Percentiles rank a stretch among this genome's conserved stretches.
phyloP scores from a whole-genome alignment of 2,113 vertebrate genomes.

The Nycticryphes semicollaris region DNA sequence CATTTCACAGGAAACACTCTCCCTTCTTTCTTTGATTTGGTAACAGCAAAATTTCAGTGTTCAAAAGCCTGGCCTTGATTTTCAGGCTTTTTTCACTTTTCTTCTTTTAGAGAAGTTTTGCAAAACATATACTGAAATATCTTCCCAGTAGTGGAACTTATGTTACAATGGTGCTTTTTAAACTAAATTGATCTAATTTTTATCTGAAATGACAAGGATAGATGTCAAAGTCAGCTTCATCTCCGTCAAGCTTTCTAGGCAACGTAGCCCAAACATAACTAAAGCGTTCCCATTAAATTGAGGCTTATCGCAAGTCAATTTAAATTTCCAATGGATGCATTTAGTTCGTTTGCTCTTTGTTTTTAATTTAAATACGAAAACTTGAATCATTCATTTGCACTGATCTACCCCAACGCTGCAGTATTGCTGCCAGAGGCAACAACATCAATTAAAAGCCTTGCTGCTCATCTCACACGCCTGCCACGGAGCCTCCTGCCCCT shows the following conservation, averaged over 20 bases:
- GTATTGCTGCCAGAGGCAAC: not conserved
- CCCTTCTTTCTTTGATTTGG: not conserved
- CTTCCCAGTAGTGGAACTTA: not conserved
- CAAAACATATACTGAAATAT: not conserved
- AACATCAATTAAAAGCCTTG: not conserved
- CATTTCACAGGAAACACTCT: not conserved
- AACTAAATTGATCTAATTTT: conserved; percentile 22
- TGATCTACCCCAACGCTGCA: not conserved
- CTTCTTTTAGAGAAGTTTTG: not conserved
- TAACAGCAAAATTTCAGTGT: not conserved
- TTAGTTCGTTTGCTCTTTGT: not conserved
- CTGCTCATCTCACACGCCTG: not conserved
- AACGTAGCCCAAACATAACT: not conserved
- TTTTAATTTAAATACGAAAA: not conserved
- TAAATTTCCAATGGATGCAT: not conserved
- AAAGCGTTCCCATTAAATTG: not conserved
- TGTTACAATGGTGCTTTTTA: not conserved
- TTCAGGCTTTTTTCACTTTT: not conserved
- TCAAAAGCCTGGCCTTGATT: not conserved
- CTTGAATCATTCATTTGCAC: not conserved
- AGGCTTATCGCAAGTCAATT: not conserved
- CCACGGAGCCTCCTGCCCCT: not conserved
- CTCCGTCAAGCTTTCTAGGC: conserved; percentile 1
- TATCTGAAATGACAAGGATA: not conserved
- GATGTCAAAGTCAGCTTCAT: not conserved